A percentile compares a stretch with the other conserved stretches of the same genome.
Evolutionary conservation across 1,140 invertebrate species (phyloP).

Genomic region (Leptestheria dahalacensis): DNA sequence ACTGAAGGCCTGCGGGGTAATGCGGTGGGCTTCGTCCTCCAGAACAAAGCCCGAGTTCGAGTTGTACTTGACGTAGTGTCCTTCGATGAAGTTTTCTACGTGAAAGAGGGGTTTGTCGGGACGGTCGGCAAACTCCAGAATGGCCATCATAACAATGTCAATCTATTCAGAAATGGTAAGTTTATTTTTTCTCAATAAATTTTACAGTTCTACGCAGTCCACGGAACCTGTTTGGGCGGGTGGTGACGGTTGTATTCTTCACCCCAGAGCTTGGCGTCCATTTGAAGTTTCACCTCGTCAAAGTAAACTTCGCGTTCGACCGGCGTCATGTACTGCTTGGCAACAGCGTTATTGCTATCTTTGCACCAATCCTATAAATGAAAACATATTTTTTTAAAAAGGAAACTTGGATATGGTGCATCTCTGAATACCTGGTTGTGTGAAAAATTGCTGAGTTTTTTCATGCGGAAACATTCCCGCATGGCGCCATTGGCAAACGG

Average conservation of each 20-base stretch:
- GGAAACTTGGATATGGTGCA: too few species aligned
- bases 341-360: conserved; percentile 41
- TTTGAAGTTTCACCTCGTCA: conserved; percentile 41
- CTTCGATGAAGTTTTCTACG: conserved; percentile 44
- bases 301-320: conserved; percentile 37
- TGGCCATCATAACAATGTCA: conserved; percentile 43
- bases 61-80: conserved; percentile 45
- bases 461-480: conserved; percentile 41
- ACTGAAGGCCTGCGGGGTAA: conserved; percentile 44
- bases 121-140: conserved; percentile 37
- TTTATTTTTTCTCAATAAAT: neutral
- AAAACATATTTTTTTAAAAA: neutral
- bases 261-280: conserved; percentile 46
- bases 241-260: conserved; percentile 44
- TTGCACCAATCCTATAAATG: conserved; percentile 32
- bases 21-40: conserved; percentile 31
- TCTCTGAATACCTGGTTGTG: conserved; percentile 12
- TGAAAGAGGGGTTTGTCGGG: conserved; percentile 37
- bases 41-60: conserved; percentile 43
- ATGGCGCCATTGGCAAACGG: conserved; percentile 40
- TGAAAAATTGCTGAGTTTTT: conserved; percentile 36
- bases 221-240: conserved; percentile 46
- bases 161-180: conserved; percentile 27
- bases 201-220: conserved; percentile 10
- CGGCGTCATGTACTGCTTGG: conserved; percentile 37